Base-by-base conservation (phyloP, 2,888 invertebrate species). In the Maniola hyperantus region DNA sequence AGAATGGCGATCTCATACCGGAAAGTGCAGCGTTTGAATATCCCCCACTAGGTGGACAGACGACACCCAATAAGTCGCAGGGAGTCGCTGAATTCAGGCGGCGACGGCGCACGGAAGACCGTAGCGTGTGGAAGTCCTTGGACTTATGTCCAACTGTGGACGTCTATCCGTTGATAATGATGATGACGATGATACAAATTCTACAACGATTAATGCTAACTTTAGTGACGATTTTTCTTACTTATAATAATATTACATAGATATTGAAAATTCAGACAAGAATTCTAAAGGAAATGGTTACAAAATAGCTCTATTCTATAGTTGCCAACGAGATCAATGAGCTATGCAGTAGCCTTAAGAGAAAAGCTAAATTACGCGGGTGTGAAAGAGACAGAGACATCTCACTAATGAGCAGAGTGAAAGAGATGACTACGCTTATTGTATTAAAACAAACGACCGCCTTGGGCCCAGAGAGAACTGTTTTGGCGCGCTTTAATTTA, bases 381-480 rank as follows among this genome's bases (percentile, higher is more conserved):
- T 71, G 78, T 48, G 80, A 89, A 74, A 34, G 83, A 80, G 87
- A 86, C 69, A 73, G 77, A 65, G 51, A 68, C 72, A 84, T 70
- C 64, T 51, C 53, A 67, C 76, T 82, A 82, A 83, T 82, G 79
- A 79, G 74, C 74, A 73, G 89, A 83, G 83, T 76, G 86, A 91
- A 75, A 78, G 87, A 84, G 91, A 91, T 74, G 76, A 79, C 73
- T 77, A 83, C 77, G 82, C 88, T 89, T 90, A 90, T 91, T 91
- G 91, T 92, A 91, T 92, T 91, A 92, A 92, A 91, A 91, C 89
- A 91, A 92, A 91, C 89, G 91, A 85, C 78, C 87, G 89, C 91
- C 90, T 88, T 89, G 91, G 91, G 92, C 85, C 87, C 84, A 70
- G 85, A 85, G 87, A 86, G 86, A 86, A 88, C 89, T 88, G 89